Evolutionary conservation across 2,113 vertebrate genomes (phyloP).

Genomic region (Clarias magur): DNA sequence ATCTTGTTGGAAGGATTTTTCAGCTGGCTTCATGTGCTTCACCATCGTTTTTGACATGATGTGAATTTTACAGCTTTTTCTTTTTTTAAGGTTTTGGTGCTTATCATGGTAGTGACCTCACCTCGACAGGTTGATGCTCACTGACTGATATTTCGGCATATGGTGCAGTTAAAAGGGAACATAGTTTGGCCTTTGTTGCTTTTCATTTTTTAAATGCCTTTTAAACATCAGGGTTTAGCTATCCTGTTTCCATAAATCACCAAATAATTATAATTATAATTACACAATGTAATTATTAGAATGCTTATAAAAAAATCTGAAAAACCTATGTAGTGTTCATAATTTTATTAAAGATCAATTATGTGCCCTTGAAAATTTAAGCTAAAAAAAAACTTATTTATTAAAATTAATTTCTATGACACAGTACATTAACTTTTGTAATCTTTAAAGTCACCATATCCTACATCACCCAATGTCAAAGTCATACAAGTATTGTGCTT

Average conservation of each 20-base stretch:
- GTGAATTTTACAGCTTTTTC: conserved; percentile 15
- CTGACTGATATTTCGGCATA: conserved; percentile 29
- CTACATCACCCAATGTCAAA: neutral
- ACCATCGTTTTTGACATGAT: conserved; percentile 27
- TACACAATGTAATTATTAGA: neutral
- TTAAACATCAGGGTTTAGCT: neutral
- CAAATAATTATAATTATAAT: neutral
- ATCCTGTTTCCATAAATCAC: neutral
- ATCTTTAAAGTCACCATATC: neutral
- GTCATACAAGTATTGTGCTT: neutral
- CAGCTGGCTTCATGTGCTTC: conserved; percentile 4
- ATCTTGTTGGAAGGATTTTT: neutral
- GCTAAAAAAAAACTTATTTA: neutral
- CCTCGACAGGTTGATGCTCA: conserved; percentile 34
- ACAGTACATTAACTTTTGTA: conserved; percentile 4
- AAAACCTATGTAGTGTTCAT: neutral
- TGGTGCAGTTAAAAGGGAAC: neutral
- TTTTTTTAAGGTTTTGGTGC: conserved; percentile 24
- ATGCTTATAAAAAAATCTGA: neutral
- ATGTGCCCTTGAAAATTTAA: neutral
- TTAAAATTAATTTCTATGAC: neutral
- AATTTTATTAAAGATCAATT: neutral
- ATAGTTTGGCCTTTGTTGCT: neutral
- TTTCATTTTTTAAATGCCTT: conserved; percentile 7
- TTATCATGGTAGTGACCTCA: conserved; percentile 29